These are phyloP conservation scores for Alectoris magna DNA, from an alignment of 2,797 vertebrate species.

Conservation along the genomic window DNA sequence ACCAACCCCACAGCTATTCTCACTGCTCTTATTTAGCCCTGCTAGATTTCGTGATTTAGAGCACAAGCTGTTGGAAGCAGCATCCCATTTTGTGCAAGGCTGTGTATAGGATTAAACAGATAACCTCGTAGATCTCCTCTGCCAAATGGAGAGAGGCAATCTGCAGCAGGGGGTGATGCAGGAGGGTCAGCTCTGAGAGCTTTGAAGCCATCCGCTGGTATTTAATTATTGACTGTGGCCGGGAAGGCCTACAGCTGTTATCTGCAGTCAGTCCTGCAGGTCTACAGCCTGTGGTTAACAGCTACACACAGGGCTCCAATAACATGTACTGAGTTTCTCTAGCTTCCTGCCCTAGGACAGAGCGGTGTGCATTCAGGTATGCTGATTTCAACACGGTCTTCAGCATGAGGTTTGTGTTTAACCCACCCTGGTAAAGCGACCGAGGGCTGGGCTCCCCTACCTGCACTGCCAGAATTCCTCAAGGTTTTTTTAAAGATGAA, in stretches of 20 bases:
- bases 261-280: not conserved
- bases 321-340: not conserved
- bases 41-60: not conserved
- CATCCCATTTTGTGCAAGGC: not conserved
- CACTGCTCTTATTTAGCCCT: not conserved
- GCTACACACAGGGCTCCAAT: not conserved
- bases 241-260: not conserved
- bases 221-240: slow-evolving; percentile 48
- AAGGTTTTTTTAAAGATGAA: not conserved
- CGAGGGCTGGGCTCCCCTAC: not conserved
- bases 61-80: not conserved
- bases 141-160: not conserved
- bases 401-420: not conserved
- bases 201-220: slow-evolving; percentile 13
- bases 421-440: not conserved
- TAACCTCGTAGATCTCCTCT: not conserved
- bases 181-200: slow-evolving; percentile 15
- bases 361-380: not conserved
- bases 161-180: not conserved
- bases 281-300: not conserved
- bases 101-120: not conserved
- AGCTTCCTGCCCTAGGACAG: not conserved
- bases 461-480: not conserved
- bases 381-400: not conserved
- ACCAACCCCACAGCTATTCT: not conserved